phyloP scores from a whole-genome alignment of 2,888 invertebrate genomes.

The Sarcophaga rosellei region DNA sequence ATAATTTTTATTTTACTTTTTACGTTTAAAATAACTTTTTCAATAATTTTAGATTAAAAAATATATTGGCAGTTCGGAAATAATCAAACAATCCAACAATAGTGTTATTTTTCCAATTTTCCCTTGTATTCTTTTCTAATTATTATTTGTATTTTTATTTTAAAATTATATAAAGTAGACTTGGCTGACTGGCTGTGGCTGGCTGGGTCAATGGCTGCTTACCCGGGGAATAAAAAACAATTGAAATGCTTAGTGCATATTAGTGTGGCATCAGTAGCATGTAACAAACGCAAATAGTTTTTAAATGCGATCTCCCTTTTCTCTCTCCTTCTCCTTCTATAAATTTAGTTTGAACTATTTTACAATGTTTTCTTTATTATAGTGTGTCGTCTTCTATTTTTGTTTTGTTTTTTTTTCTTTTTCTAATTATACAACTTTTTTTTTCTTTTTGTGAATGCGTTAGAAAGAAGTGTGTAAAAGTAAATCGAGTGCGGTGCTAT shows the following conservation, averaged over 20 bases:
- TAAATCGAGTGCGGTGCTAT: conserved; percentile 62
- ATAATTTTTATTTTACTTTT: too few species aligned
- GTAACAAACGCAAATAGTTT: conserved; percentile 23
- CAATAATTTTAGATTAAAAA: too few species aligned
- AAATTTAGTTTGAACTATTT: conserved; percentile 57
- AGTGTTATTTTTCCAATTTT: too few species aligned
- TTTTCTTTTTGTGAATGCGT: conserved; percentile 28
- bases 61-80: too few species aligned
- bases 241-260: neutral
- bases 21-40: too few species aligned
- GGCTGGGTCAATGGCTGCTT: conserved; percentile 54
- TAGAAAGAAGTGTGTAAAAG: conserved; percentile 27
- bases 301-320: conserved; percentile 14
- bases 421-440: conserved; percentile 28
- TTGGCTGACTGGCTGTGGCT: conserved; percentile 19
- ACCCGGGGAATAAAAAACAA: conserved; percentile 44
- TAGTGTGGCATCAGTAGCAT: conserved; percentile 1
- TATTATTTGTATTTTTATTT: neutral
- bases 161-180: conserved; percentile 20
- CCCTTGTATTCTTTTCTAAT: neutral
- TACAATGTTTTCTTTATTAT: neutral
- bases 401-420: neutral
- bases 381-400: neutral
- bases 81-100: too few species aligned
- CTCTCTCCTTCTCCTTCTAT: conserved; percentile 63